Percentiles rank a stretch among this genome's conserved stretches.
Evolutionary conservation across 2,888 invertebrate genomes (phyloP).

Genomic region (Leistus spinibarbis): DNA sequence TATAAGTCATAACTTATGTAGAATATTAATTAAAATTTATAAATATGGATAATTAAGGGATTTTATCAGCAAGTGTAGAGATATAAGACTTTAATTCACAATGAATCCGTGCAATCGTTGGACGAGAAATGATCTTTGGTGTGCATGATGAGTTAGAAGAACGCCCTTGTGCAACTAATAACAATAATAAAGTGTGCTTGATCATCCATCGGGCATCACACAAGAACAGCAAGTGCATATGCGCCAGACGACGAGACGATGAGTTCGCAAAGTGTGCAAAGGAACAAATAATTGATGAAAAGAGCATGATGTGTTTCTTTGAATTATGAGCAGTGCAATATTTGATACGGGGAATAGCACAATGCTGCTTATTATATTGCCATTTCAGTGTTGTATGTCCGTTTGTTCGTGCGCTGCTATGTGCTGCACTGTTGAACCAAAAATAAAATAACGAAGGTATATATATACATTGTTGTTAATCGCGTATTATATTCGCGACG

Average conservation of each 20-base stretch:
- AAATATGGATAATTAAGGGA: no score
- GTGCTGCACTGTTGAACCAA: background rate
- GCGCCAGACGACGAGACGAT: background rate
- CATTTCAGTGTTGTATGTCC: background rate
- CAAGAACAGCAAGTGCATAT: background rate
- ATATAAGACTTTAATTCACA: no score
- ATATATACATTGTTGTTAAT: no score
- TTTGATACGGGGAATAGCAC: constrained; percentile 17
- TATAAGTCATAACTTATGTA: no score
- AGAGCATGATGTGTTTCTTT: background rate
- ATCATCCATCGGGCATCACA: background rate
- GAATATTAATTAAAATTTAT: no score
- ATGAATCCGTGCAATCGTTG: no score
- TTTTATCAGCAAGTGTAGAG: no score
- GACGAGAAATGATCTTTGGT: no score
- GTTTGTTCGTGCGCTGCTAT: background rate
- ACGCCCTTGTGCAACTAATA: no score
- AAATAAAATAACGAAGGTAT: no score
- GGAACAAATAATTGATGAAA: background rate
- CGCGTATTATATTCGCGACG: no score
- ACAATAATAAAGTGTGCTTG: constrained; percentile 1
- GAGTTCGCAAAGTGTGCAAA: constrained; percentile 2
- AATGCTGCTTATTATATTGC: background rate
- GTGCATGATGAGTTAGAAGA: no score
- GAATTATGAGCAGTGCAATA: constrained; percentile 17